A percentile compares a stretch with the other conserved stretches of the same genome.
Conservation (phyloP, 2,113 vertebrate species). For the Cranoglanis bouderius region DNA sequence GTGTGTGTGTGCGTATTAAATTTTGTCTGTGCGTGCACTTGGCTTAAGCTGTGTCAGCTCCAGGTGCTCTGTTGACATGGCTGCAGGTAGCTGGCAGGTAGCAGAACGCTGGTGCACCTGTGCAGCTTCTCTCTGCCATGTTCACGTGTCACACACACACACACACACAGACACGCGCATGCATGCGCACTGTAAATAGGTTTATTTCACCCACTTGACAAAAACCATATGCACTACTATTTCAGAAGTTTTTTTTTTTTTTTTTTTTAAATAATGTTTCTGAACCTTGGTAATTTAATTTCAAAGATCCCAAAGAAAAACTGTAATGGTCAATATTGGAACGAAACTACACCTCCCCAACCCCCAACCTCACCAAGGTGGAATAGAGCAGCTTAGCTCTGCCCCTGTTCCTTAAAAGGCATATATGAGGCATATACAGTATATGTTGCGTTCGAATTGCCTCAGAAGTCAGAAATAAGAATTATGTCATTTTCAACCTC, state of each 20-base stretch:
- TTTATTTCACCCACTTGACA: constrained; percentile 13
- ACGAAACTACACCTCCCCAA: background rate
- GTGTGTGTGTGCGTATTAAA: constrained; percentile 26
- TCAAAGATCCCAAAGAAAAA: background rate
- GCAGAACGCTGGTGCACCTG: constrained; percentile 54
- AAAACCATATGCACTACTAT: background rate
- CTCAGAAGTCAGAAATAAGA: background rate
- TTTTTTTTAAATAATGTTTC: background rate
- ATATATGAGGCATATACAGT: background rate
- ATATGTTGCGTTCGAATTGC: background rate
- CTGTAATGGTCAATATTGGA: background rate
- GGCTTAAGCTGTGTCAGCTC: constrained; percentile 60
- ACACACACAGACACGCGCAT: constrained; percentile 6
- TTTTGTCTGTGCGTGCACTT: constrained; percentile 45
- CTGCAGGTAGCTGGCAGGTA: constrained; percentile 57
- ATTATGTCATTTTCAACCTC: background rate
- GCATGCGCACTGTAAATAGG: constrained; percentile 7
- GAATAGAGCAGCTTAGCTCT: background rate
- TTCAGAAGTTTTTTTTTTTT: constrained; percentile 11
- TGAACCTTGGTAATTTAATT: background rate
- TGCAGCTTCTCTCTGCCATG: constrained; percentile 31
- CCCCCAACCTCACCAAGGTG: too few species aligned
- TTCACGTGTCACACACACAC: background rate
- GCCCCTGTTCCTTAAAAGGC: background rate
- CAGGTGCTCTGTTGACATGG: constrained; percentile 56